Base-by-base conservation (phyloP, 2,113 vertebrate genomes). In the Sisor rabdophorus region DNA sequence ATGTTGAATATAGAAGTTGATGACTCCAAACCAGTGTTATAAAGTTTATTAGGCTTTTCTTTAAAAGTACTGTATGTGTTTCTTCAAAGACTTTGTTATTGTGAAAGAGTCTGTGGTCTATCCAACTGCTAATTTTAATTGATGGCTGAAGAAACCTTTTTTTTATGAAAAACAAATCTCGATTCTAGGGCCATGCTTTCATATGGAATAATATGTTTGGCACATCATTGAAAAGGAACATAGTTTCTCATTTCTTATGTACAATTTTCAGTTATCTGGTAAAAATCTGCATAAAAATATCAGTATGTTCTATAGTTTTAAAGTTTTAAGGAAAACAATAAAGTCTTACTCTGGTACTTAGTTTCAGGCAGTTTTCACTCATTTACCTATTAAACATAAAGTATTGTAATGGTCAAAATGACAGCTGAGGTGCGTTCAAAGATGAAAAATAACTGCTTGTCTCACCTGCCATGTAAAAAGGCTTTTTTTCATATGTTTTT, bases 71-170 rank as follows among this genome's bases (percentile, higher is more conserved):
- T 44, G 40, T 60, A 24, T 54, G 61, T 63, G 58, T 71, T 50
- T 65, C 70, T 59, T 77, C 59, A 71, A 68, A 81, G 20, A 32
- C 55, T 22, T n/a, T 76, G 17, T 48, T 24, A 19, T 70, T 54
- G 28, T 78, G 44, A 10, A 56, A 50, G 32, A 17, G 26, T 64
- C 52, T 69, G 36, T 65, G 59, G 52, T 70, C 32, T 50, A 68
- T 78, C 71, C 40, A 71, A 16, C 28, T 19, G 40, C 5, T 79
- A 52, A 30, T 67, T 64, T 44, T 40, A 67, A 36, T 73, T 59
- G 77, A 58, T 28, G 24, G 15, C 26, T 32, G 20, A 67, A 11
- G 30, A 50, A 44, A 55, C 50, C 28, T 40, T n/a, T 50, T 53
- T n/a, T n/a, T n/a, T n/a, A n/a, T n/a, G n/a, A n/a, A n/a, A n/a